Conservation (phyloP, 2,888 invertebrate genomes). For the Nephrotoma guestfalica region DNA sequence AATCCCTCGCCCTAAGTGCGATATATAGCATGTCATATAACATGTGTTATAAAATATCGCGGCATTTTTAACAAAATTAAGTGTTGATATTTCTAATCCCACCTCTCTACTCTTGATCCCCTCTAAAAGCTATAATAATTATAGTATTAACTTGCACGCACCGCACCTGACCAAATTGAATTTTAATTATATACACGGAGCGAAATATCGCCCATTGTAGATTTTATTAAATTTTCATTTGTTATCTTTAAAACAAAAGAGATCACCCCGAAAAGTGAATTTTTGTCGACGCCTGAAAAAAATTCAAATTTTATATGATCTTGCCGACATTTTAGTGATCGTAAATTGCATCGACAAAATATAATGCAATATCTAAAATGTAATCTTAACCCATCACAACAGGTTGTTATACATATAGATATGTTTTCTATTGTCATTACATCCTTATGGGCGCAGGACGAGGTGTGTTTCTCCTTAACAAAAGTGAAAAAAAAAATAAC, state of each 20-base stretch:
- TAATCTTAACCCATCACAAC: background rate
- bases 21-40: background rate
- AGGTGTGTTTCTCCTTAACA: background rate
- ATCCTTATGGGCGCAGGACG: background rate
- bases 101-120: background rate
- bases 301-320: background rate
- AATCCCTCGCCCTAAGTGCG: background rate
- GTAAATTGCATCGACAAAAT: background rate
- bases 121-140: background rate
- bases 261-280: background rate
- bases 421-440: background rate
- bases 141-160: background rate
- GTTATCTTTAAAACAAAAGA: background rate
- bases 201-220: background rate
- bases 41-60: background rate
- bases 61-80: background rate
- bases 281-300: background rate
- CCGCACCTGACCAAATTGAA: background rate
- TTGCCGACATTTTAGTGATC: background rate
- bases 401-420: background rate
- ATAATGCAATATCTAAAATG: background rate
- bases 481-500: background rate
- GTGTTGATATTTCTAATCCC: background rate
- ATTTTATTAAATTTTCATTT: background rate
- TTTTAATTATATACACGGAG: background rate